Conservation (phyloP, 2,888 invertebrate species). For the Polietes domitor region DNA sequence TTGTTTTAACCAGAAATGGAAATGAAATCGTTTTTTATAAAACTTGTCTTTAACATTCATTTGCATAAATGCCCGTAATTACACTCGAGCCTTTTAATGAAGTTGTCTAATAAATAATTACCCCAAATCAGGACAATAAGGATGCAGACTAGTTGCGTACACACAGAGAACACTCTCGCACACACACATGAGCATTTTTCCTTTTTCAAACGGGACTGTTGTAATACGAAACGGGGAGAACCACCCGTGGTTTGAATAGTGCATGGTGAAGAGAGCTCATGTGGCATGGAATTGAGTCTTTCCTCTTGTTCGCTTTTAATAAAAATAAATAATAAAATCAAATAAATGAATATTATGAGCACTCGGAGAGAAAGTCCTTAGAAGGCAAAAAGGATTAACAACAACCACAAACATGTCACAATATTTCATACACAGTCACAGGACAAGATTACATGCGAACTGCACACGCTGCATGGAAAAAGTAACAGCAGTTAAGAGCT, state of each 20-base stretch:
- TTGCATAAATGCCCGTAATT: background rate
- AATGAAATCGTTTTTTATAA: background rate
- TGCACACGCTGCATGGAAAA: background rate
- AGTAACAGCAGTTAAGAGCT: background rate
- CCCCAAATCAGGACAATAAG: constrained; percentile 37
- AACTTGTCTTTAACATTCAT: constrained; percentile 19
- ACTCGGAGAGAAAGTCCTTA: constrained; percentile 7
- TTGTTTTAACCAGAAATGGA: background rate
- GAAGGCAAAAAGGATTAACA: constrained; percentile 24
- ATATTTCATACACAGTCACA: constrained; percentile 12
- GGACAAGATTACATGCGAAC: background rate
- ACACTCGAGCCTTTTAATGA: constrained; percentile 26
- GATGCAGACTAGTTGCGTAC: background rate
- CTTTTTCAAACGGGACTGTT: background rate
- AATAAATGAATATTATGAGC: constrained; percentile 32
- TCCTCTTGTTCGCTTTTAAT: constrained; percentile 10
- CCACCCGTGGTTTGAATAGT: constrained; percentile 21
- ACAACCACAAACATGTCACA: constrained; percentile 31
- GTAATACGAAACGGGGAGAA: constrained; percentile 9
- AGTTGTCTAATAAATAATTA: constrained; percentile 41
- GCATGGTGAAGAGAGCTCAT: background rate
- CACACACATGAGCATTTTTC: background rate
- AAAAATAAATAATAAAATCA: constrained; percentile 47
- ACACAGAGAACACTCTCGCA: background rate
- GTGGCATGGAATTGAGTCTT: background rate